Evolutionary conservation across 1,140 invertebrate species (phyloP).

Genomic region (Drosophila pseudoananassae): DNA sequence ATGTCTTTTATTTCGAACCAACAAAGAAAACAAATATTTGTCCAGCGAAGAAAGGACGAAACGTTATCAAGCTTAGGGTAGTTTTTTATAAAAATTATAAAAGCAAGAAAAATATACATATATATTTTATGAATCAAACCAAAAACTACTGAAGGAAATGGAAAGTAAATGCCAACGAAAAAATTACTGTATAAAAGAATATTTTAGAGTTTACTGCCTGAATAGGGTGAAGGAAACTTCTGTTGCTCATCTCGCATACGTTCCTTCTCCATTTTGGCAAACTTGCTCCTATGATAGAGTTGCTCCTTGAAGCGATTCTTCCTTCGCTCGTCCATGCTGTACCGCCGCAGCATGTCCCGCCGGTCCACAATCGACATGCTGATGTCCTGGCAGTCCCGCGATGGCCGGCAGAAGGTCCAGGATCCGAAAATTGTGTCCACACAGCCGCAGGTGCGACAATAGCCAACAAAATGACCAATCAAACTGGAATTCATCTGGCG

Average conservation of each 20-base stretch:
- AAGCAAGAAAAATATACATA: background rate
- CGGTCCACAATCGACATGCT: slow-evolving; percentile 69
- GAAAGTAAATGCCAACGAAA: background rate
- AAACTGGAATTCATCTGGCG: slow-evolving; percentile 44
- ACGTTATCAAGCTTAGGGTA: no score
- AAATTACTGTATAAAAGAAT: background rate
- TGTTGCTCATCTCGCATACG: background rate
- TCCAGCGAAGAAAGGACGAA: no score
- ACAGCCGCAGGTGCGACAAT: slow-evolving; percentile 71
- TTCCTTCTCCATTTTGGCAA: slow-evolving; percentile 27
- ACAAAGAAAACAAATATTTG: background rate
- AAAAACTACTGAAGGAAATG: background rate
- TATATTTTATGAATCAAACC: background rate
- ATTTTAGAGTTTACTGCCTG: background rate
- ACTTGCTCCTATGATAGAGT: slow-evolving; percentile 47
- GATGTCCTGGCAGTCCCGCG: slow-evolving; percentile 71
- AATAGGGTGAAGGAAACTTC: background rate
- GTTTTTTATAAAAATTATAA: background rate
- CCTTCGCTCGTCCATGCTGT: slow-evolving; percentile 53
- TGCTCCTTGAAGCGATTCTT: slow-evolving; percentile 62
- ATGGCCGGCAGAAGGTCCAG: slow-evolving; percentile 70
- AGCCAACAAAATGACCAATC: slow-evolving; percentile 70
- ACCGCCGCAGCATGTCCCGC: slow-evolving; percentile 66
- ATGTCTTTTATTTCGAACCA: slow-evolving; percentile 1
- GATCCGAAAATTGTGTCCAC: slow-evolving; percentile 79